Conservation (phyloP, 2,113 vertebrate species). For the Leptobrachium leishanense region DNA sequence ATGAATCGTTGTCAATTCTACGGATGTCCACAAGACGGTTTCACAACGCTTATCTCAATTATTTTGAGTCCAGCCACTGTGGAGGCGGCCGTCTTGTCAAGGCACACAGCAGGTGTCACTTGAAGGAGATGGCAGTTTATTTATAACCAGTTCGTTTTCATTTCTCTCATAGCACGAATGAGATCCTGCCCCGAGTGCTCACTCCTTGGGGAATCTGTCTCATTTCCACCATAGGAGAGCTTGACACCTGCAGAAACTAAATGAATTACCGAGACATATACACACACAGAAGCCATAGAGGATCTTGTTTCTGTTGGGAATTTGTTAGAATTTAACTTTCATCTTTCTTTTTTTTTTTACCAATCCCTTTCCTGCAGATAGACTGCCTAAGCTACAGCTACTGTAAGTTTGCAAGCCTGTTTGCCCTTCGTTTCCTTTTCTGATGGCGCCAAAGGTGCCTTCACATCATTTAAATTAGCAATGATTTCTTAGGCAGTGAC, state of each 20-base stretch:
- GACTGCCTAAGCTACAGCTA: not conserved
- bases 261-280: slow-evolving; percentile 36
- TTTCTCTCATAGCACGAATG: slow-evolving; percentile 49
- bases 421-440: slow-evolving; percentile 8
- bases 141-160: slow-evolving; percentile 54
- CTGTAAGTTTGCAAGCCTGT: not conserved
- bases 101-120: slow-evolving; percentile 50
- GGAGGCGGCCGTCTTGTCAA: slow-evolving; percentile 35
- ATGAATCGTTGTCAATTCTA: slow-evolving; percentile 15
- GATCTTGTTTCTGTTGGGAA: slow-evolving; percentile 21
- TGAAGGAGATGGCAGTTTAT: slow-evolving; percentile 50
- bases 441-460: not conserved
- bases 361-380: not conserved
- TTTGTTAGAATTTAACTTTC: slow-evolving; percentile 15
- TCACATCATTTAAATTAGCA: not conserved
- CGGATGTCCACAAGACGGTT: not conserved
- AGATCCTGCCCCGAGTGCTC: slow-evolving; percentile 46
- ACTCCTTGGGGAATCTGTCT: slow-evolving; percentile 50
- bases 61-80: not conserved
- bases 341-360: slow-evolving; percentile 17
- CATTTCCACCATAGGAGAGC: slow-evolving; percentile 45
- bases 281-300: slow-evolving; percentile 18
- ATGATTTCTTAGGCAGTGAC: not conserved
- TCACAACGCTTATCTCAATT: slow-evolving; percentile 9
- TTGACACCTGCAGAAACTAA: slow-evolving; percentile 43